A percentile compares a stretch with the other conserved stretches of the same genome.
Conservation (phyloP, 1,140 invertebrate species). For the Brachionus rubens region DNA sequence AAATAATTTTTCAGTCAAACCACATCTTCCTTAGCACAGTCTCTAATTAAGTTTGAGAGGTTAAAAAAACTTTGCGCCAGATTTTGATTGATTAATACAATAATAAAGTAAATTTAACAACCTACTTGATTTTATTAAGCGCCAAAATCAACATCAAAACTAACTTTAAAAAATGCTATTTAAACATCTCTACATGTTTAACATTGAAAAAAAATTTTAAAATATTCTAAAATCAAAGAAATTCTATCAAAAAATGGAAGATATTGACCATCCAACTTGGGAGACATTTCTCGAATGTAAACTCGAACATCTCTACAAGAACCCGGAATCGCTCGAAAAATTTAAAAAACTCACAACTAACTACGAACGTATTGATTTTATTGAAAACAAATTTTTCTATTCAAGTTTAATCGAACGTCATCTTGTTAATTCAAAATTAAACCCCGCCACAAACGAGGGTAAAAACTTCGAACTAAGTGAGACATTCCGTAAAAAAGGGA, state of each 20-base stretch:
- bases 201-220: not conserved
- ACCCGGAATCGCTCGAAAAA: not conserved
- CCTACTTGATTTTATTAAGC: too few species aligned
- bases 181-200: too few species aligned
- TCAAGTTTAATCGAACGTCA: not conserved
- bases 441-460: not conserved
- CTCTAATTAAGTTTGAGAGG: too few species aligned
- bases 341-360: slow-evolving; percentile 22
- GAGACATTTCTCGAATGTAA: not conserved
- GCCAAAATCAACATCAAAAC: too few species aligned
- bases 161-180: too few species aligned
- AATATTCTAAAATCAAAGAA: not conserved
- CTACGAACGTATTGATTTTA: slow-evolving; percentile 3
- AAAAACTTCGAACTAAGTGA: not conserved
- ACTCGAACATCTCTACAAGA: not conserved
- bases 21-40: too few species aligned
- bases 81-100: too few species aligned
- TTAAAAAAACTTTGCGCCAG: too few species aligned
- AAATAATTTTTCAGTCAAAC: too few species aligned
- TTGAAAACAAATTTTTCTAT: not conserved
- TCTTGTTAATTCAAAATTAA: not conserved
- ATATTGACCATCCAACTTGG: not conserved
- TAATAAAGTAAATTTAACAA: too few species aligned
- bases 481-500: not conserved
- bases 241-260: not conserved